Base-by-base conservation (phyloP, 2,888 invertebrate genomes). In the Lycophotia porphyrea region DNA sequence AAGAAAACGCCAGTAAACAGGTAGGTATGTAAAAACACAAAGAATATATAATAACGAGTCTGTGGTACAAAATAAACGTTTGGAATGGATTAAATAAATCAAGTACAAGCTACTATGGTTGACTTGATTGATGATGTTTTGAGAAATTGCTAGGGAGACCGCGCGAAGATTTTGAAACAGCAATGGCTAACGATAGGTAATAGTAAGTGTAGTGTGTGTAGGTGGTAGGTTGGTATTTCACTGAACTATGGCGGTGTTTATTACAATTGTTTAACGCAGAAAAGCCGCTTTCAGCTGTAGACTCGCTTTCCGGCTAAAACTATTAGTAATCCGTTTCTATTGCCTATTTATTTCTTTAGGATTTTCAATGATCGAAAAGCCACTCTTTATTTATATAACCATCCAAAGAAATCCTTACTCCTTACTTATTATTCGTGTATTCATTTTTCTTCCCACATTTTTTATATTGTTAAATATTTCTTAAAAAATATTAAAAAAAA, bases 1-100 rank as follows among this genome's bases (percentile, higher is more conserved):
- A 78, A 42, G 2, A 55, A 75, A 76, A 42, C 66, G 27, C 15
- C 27, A 15, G 47, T 58, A 74, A 74, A 74, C 27, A 82, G 34
- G 63, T 63, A 66, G 52, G n/a, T 61, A 74, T 52, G 24, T 67
- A 24, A 34, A 60, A 76, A 39, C 24, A 60, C 15, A 36, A 61
- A 47, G 34, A 55, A 66, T 66, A 49, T 66, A 49, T 44, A n/a
- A 52, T 27, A 49, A 18, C 5, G 42, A 52, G 13, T 21, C 49
- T 44, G 60, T 18, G 4, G 8, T 39, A 24, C 34, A 3, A 64
- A 47, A 61, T 44, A 18, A 61, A 70, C 13, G 27, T 68, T 34
- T 72, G 9, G 24, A 39, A 31, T 47, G 0, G 24, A 79, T 36
- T 21, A n/a, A 61, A 31, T 34, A 27, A 52, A 47, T 58, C 15